Percentiles rank a stretch among this genome's conserved stretches.
Evolutionary conservation across 2,113 vertebrate genomes (phyloP).

Genomic region (Vulpes lagopus): DNA sequence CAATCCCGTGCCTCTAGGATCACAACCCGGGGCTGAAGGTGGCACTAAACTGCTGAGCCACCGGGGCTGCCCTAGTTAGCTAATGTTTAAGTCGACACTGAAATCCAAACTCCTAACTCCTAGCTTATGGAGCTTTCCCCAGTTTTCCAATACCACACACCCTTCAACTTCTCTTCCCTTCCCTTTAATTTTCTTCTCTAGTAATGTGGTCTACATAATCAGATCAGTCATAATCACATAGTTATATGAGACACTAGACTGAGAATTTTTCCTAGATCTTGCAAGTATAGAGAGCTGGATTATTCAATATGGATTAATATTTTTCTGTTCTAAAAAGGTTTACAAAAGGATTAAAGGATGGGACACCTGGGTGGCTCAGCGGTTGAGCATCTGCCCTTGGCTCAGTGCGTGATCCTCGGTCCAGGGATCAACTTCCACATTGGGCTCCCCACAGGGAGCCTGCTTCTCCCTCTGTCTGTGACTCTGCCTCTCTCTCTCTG

Average conservation of each 20-base stretch:
- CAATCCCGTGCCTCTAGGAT: no score
- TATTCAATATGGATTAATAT: not conserved
- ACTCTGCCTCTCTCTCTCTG: no score
- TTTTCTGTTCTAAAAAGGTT: constrained; percentile 52
- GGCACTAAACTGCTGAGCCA: no score
- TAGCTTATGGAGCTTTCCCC: not conserved
- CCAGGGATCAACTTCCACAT: no score
- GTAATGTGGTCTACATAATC: not conserved
- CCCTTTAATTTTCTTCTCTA: not conserved
- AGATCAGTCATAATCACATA: not conserved
- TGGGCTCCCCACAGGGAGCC: no score
- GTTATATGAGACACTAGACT: not conserved
- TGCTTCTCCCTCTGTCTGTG: no score
- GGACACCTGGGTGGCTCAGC: no score
- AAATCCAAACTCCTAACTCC: not conserved
- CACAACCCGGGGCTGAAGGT: no score
- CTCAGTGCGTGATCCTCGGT: no score
- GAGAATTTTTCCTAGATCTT: not conserved
- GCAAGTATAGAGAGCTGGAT: not conserved
- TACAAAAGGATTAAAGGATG: constrained; percentile 34
- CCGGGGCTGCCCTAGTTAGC: not conserved
- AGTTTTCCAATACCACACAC: not conserved
- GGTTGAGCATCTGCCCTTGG: no score
- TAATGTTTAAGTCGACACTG: not conserved
- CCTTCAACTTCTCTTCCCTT: not conserved